A percentile compares a stretch with the other conserved stretches of the same genome.
These are phyloP conservation scores for Chrysodeixis includens DNA, from an alignment of 2,888 invertebrate species.

Conservation along the genomic window DNA sequence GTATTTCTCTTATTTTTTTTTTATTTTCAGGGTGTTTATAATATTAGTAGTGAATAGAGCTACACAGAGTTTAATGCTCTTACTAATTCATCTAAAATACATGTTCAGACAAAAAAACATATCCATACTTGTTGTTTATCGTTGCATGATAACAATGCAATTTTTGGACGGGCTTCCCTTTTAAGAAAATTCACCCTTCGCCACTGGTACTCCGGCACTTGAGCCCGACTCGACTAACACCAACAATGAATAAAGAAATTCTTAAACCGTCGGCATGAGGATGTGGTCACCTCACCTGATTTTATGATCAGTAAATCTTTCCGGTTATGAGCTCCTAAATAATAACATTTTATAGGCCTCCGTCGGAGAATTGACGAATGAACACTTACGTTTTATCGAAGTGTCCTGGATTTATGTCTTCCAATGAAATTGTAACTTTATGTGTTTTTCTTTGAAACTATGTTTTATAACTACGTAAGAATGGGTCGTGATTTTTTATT, in stretches of 20 bases:
- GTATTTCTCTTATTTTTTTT: too few relatives aligned
- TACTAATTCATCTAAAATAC: too few relatives aligned
- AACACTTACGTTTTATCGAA: conserved; percentile 79
- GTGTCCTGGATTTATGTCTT: conserved; percentile 80
- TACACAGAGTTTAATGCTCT: too few relatives aligned
- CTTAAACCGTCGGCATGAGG: conserved; percentile 60
- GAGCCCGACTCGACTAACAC: conserved; percentile 64
- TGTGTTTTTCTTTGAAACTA: conserved; percentile 56
- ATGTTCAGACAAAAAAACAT: too few relatives aligned
- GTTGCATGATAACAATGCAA: too few relatives aligned
- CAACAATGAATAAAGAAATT: conserved; percentile 68
- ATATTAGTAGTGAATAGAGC: too few relatives aligned
- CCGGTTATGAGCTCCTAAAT: conserved; percentile 86
- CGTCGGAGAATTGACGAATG: conserved; percentile 82
- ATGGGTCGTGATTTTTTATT: conserved; percentile 22
- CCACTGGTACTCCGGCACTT: conserved; percentile 69
- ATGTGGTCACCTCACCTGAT: conserved; percentile 76
- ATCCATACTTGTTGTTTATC: too few relatives aligned
- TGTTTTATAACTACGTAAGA: conserved; percentile 21
- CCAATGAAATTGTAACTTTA: conserved; percentile 73
- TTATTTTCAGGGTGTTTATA: too few relatives aligned
- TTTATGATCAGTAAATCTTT: conserved; percentile 86
- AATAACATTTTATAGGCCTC: conserved; percentile 85
- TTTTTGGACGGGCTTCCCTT: too few relatives aligned
- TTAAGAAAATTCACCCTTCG: too few relatives aligned